Percentiles rank a stretch among this genome's conserved stretches.
Evolutionary conservation across 2,888 invertebrate genomes (phyloP).

Genomic region (Yponomeuta cagnagella): DNA sequence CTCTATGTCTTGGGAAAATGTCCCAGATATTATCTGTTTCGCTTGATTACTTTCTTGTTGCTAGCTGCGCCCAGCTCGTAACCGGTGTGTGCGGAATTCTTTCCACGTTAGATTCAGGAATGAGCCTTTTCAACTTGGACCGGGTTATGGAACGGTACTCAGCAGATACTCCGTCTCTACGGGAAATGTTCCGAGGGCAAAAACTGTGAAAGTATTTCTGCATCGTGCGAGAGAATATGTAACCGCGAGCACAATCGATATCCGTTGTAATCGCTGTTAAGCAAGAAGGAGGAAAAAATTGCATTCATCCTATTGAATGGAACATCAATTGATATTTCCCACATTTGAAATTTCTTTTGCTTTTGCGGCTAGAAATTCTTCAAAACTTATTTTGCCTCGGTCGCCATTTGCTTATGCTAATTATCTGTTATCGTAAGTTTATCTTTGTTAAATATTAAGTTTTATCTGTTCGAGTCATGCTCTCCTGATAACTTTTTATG

Average conservation of each 20-base stretch:
- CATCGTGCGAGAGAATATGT: conserved; percentile 43
- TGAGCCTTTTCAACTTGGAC: not conserved
- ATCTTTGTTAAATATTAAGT: not conserved
- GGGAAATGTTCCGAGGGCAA: conserved; percentile 25
- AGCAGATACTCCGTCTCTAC: not conserved
- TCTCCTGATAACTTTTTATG: no score
- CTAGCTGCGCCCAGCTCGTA: not conserved
- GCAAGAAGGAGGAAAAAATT: conserved; percentile 55
- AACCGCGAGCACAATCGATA: conserved; percentile 58
- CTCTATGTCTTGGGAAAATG: conserved; percentile 1
- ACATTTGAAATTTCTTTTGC: conserved; percentile 9
- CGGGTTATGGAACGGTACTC: conserved; percentile 1
- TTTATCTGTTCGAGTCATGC: no score
- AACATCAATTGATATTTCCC: conserved; percentile 19
- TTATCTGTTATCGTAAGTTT: not conserved
- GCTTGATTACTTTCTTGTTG: not conserved
- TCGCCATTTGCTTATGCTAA: conserved; percentile 20
- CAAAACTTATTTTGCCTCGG: conserved; percentile 25
- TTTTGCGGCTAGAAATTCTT: conserved; percentile 8
- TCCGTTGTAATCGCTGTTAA: conserved; percentile 62
- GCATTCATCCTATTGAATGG: conserved; percentile 46
- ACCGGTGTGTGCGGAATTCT: not conserved
- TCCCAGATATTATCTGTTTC: not conserved
- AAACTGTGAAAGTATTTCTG: conserved; percentile 52
- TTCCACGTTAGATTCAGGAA: not conserved